These are phyloP conservation scores for Pissodes strobi DNA, from an alignment of 1,140 invertebrate species.

Conservation along the genomic window DNA sequence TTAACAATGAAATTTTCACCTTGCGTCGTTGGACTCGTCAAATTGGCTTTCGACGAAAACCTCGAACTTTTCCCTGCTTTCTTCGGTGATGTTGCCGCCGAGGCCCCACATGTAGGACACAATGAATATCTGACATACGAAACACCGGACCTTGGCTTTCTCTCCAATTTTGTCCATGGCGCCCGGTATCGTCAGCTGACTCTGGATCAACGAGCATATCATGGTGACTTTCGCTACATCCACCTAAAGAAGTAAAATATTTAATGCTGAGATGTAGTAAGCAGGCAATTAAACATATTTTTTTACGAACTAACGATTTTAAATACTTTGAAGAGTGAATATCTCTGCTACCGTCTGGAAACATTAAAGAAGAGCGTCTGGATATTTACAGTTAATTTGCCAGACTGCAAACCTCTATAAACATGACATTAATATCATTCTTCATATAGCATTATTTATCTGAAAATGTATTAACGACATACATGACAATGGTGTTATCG, in stretches of 20 bases:
- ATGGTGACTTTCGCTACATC: conserved; percentile 79
- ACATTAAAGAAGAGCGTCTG: no score
- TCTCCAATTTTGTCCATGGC: conserved; percentile 60
- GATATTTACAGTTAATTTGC: no score
- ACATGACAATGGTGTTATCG: no score
- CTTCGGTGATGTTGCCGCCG: conserved; percentile 78
- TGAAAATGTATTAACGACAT: no score
- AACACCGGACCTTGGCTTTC: conserved; percentile 63
- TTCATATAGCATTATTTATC: no score
- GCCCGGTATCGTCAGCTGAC: conserved; percentile 61
- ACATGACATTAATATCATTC: no score
- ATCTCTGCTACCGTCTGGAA: no score
- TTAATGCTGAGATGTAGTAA: neutral
- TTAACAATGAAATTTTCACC: no score
- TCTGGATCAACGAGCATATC: conserved; percentile 73
- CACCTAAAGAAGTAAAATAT: conserved; percentile 61
- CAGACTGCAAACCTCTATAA: no score
- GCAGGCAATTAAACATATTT: neutral
- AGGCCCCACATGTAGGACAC: conserved; percentile 81
- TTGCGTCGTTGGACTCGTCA: conserved; percentile 67
- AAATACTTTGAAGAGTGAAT: no score
- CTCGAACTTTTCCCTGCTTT: conserved; percentile 71
- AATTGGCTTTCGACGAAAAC: conserved; percentile 70
- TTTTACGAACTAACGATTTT: no score
- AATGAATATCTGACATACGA: conserved; percentile 72